A percentile compares a stretch with the other conserved stretches of the same genome.
phyloP scores from a whole-genome alignment of 2,113 vertebrate genomes.

The Peucedramus taeniatus region DNA sequence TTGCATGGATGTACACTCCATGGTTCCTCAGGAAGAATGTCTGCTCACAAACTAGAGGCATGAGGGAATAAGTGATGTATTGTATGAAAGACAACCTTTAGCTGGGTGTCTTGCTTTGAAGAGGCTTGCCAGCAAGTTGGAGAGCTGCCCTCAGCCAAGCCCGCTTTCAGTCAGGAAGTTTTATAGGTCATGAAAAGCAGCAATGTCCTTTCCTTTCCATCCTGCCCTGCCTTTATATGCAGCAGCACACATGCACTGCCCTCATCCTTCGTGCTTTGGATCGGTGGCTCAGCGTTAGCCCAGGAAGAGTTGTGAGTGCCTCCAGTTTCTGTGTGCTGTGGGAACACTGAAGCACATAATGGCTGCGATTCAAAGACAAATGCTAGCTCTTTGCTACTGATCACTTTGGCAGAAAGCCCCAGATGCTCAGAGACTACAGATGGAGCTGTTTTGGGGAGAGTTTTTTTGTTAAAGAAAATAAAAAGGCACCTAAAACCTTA shows the following conservation, averaged over 20 bases:
- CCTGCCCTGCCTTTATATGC: neutral
- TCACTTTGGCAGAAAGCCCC: constrained; percentile 28
- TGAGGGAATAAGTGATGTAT: neutral
- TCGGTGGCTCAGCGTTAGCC: neutral
- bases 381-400: constrained; percentile 21
- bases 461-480: neutral
- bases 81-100: neutral
- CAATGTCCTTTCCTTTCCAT: neutral
- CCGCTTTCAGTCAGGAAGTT: neutral
- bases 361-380: constrained; percentile 12
- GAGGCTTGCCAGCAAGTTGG: constrained; percentile 1
- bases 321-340: neutral
- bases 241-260: neutral
- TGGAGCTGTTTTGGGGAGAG: neutral
- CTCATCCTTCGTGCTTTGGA: neutral
- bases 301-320: neutral
- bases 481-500: neutral
- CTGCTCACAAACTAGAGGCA: neutral
- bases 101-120: constrained; percentile 15
- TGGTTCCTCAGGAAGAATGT: neutral
- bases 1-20: accelerated
- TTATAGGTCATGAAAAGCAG: constrained; percentile 11
- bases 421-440: constrained; percentile 30
- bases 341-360: constrained; percentile 10
- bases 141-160: constrained; percentile 3